These are phyloP conservation scores for Teleogryllus occipitalis DNA, from an alignment of 1,140 invertebrate genomes.

Conservation along the genomic window DNA sequence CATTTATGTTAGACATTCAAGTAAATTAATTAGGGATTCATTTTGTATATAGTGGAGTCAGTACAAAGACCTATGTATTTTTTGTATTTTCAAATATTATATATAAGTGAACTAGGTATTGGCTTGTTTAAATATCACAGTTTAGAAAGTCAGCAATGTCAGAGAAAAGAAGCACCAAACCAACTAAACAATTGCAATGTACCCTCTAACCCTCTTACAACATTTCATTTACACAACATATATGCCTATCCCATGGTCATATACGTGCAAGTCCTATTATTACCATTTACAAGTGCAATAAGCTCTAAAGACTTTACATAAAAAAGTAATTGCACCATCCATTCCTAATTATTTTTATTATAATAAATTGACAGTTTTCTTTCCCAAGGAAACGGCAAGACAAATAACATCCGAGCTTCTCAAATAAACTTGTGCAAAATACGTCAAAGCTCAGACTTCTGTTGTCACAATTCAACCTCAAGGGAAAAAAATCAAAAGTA, in stretches of 20 bases:
- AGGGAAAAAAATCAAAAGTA: not conserved
- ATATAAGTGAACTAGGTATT: slow-evolving; percentile 11
- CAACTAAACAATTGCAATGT: slow-evolving; percentile 1
- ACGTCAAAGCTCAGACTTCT: not conserved
- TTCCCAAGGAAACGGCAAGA: not conserved
- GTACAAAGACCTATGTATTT: not conserved
- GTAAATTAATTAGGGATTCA: not conserved
- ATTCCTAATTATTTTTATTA: not conserved
- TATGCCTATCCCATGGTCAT: not conserved
- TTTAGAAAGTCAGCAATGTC: slow-evolving; percentile 18
- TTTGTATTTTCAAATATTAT: not conserved
- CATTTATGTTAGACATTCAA: slow-evolving; percentile 7
- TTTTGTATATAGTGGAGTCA: slow-evolving; percentile 5
- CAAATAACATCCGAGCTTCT: not conserved
- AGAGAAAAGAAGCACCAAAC: slow-evolving; percentile 17
- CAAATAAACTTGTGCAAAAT: not conserved
- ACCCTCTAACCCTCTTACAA: not conserved
- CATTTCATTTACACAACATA: not conserved
- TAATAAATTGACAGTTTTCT: not conserved
- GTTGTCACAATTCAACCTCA: slow-evolving; percentile 1
- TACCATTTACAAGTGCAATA: not conserved
- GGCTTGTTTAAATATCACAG: slow-evolving; percentile 16
- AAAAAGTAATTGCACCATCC: slow-evolving; percentile 4
- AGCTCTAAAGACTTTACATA: not conserved
- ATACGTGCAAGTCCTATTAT: not conserved